Evolutionary conservation across 2,113 vertebrate genomes (phyloP).

Genomic region (Cinclus mexicanus): DNA sequence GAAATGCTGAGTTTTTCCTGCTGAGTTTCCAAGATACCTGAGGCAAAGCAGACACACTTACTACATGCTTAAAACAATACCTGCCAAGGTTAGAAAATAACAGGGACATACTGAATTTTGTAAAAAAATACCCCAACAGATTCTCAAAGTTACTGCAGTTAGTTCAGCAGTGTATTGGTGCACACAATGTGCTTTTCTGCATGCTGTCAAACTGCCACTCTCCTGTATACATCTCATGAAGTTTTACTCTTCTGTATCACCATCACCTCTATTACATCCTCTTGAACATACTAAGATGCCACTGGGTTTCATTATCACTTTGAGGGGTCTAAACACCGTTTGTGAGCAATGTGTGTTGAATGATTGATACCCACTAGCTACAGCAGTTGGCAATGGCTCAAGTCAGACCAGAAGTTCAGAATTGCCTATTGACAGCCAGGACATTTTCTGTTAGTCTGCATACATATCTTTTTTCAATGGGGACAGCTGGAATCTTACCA

Average conservation of each 20-base stretch:
- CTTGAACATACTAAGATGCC: not conserved
- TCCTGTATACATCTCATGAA: not conserved
- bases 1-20: not conserved
- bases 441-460: not conserved
- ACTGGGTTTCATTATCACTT: not conserved
- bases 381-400: not conserved
- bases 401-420: not conserved
- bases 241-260: not conserved
- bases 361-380: not conserved
- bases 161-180: not conserved
- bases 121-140: not conserved
- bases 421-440: not conserved
- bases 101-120: not conserved
- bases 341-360: not conserved
- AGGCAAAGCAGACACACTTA: accelerated
- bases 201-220: not conserved
- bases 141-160: not conserved
- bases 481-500: not conserved
- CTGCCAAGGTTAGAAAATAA: not conserved
- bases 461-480: not conserved
- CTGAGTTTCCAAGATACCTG: not conserved
- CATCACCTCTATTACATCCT: not conserved
- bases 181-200: not conserved
- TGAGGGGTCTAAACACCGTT: not conserved
- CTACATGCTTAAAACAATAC: not conserved